Percentiles rank a stretch among this genome's conserved stretches.
Conservation (phyloP, 2,797 vertebrate genomes). For the Chaetodon trifasciatus region DNA sequence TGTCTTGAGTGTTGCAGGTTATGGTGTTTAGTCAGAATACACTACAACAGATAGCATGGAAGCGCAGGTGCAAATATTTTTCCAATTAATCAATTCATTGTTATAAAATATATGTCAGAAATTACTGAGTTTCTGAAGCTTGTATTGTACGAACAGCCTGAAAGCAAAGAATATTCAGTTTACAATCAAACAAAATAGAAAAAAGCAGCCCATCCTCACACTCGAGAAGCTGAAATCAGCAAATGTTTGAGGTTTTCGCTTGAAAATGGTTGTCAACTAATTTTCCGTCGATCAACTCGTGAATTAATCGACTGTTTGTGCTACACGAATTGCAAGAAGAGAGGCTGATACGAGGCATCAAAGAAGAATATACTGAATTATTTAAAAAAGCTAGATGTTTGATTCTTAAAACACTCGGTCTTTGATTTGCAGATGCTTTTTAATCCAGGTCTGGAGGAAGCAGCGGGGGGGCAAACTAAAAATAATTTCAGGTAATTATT, state of each 20-base stretch:
- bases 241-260: conserved; percentile 4
- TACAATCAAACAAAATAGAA: not conserved
- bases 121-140: not conserved
- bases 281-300: not conserved
- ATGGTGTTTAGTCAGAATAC: not conserved
- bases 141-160: not conserved
- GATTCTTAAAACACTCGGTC: conserved; percentile 39
- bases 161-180: not conserved
- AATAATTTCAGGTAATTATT: conserved; percentile 77
- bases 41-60: not conserved
- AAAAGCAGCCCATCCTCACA: not conserved
- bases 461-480: conserved; percentile 71
- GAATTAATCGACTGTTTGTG: conserved; percentile 12
- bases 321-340: conserved; percentile 11
- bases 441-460: conserved; percentile 63
- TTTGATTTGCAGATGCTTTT: conserved; percentile 68
- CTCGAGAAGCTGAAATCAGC: not conserved
- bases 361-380: conserved; percentile 25
- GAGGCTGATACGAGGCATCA: conserved; percentile 34
- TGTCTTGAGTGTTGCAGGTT: not conserved
- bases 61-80: not conserved
- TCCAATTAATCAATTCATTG: not conserved
- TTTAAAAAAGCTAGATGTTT: conserved; percentile 32
- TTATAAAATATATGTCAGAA: not conserved
- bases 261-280: not conserved